These are phyloP conservation scores for Ranitomeya imitator DNA, from an alignment of 2,113 vertebrate species.

Conservation along the genomic window DNA sequence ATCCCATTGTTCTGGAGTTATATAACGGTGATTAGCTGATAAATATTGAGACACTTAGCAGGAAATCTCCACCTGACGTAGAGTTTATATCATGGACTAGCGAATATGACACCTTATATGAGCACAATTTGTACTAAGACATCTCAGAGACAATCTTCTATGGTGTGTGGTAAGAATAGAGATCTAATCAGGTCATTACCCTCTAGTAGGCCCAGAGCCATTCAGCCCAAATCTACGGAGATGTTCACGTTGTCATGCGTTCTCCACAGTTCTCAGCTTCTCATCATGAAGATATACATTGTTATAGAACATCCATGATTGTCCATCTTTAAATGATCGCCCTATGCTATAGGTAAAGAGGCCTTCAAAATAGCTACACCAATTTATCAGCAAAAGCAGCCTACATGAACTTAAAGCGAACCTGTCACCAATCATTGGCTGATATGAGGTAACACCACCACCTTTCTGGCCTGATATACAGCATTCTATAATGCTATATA, in stretches of 20 bases:
- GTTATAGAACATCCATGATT: no score
- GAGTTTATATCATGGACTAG: neutral
- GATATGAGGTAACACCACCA: no score
- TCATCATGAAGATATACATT: no score
- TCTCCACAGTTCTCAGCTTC: no score
- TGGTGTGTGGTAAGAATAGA: neutral
- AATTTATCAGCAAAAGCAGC: no score
- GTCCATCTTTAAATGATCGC: no score
- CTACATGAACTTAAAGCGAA: no score
- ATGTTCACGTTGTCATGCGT: neutral
- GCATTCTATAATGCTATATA: no score
- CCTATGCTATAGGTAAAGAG: no score
- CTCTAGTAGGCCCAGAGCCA: neutral
- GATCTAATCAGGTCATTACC: neutral
- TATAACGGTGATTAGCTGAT: conserved; percentile 25
- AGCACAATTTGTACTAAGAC: neutral
- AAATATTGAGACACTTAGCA: neutral
- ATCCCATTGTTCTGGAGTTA: conserved; percentile 21
- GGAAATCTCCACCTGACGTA: neutral
- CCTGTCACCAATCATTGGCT: no score
- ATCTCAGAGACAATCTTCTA: neutral
- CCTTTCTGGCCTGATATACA: no score
- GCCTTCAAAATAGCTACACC: no score
- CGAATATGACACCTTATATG: conserved; percentile 16
- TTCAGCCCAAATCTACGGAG: neutral